Evolutionary conservation across 2,113 vertebrate species (phyloP), one percentile per base, ranked within the genome.

Genomic region (Lipotes vexillifer): DNA sequence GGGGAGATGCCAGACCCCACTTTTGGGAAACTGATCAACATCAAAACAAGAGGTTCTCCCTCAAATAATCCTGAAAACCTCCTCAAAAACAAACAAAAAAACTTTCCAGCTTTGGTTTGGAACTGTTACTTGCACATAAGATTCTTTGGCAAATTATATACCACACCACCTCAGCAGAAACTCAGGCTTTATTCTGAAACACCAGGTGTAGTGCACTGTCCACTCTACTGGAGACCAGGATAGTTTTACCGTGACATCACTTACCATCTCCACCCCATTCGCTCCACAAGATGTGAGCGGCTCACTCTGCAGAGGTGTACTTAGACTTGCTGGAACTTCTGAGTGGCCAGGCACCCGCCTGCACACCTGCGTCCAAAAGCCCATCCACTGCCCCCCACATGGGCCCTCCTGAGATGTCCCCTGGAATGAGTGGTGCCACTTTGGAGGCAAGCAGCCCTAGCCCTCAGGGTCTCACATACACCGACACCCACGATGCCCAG

Each of bases 321-420:
- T 15, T 31, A 29, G 65, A n/a, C n/a, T n/a, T 14, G 27, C 2
- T 5, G 1, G 59, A 3, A 57, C 27, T 36, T 41, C 21, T 59
- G 68, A 44, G 38, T 3, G 52, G 69, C 13, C 61, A 68, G n/a
- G n/a, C 18, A 18, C 6, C n/a, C 3, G 8, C 36, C 84, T 7
- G 3, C 0, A 5, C 36, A 9, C 17, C n/a, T 2, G 44, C 20
- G 25, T 38, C 21, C 9, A 1, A 6, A 36, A 84, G 31, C 8
- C 7, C 29, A 33, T 15, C 65, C 46, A 55, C 3, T 6, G 36
- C 27, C 18, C 61, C 61, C 66, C 3, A n/a, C 10, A 25, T 0
- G 25, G 10, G 33, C 81, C 66, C 38, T 83, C 46, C 25, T 20
- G 31, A 38, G n/a, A 78, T 3, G 14, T 9, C 31, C 36, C 14